Base-by-base conservation (phyloP, 2,888 invertebrate genomes). In the Chaetogeoica ovagalla region DNA sequence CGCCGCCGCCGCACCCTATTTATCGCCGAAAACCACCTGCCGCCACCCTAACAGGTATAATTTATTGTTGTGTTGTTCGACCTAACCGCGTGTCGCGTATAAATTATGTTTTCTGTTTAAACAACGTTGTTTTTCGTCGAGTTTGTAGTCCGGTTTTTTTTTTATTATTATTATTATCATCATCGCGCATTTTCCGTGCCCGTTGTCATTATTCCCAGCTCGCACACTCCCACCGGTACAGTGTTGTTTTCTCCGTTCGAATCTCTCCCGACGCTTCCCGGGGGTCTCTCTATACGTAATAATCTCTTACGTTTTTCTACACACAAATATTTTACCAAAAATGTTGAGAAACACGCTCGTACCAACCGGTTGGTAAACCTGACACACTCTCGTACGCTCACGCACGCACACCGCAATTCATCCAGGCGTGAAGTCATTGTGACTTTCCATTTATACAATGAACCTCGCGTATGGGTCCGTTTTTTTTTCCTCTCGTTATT, bases 341-440 rank as follows among this genome's bases (percentile, higher is more conserved):
- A 66, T 19, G 4, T 8, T 59, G 60, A 69, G 69, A 37, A 70
- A 70, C 62, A n/a, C 37, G 21, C 37, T 43, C 60, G n/a, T 30
- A 60, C 48, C 37, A 71, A 79, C 79, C 65, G 63, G 79, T 79
- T 79, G 79, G 79, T 57, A 79, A 79, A 79, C 79, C 79, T 79
- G 79, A 30, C 57, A 43, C n/a, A 65, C 55, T 70, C 55, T 1
- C 43, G 71, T 57, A 63, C 21, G 39, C 70, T 63, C 70, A 70
- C 79, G 70, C 79, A 63, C 71, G 43, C 30, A 30, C 19, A 19
- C 15, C 43, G 6, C 15, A 4, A 65, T 55, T 63, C 71, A 55
- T 57, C 79, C 79, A 79, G 79, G 79, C 79, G 71, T 79, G 79
- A 79, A 79, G 17, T 39, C 79, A 79, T 71, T 79, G 79, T 79